These are phyloP conservation scores for Pteropus rufus DNA, from an alignment of 2,797 vertebrate species.

Conservation along the genomic window DNA sequence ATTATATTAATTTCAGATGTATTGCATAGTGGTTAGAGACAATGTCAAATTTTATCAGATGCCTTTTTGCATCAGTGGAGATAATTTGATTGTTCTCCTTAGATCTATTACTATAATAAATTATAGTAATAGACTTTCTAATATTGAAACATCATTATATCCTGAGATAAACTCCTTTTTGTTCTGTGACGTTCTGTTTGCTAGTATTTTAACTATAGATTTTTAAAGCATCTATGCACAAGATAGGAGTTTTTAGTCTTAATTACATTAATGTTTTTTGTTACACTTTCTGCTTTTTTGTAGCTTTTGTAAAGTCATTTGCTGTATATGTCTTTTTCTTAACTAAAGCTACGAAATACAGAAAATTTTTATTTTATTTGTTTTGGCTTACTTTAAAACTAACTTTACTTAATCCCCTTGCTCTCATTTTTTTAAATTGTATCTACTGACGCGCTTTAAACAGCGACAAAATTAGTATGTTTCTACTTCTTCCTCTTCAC, in stretches of 20 bases:
- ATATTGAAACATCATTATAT: not conserved
- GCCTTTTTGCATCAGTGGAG: not conserved
- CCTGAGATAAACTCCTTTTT: not conserved
- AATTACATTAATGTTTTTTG: slow-evolving; percentile 8
- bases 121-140: not conserved
- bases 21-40: no score
- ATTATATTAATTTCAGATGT: no score
- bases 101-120: not conserved
- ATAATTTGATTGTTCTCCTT: not conserved
- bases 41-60: not conserved
- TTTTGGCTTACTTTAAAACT: slow-evolving; percentile 8
- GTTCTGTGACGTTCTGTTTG: not conserved
- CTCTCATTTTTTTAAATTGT: not conserved
- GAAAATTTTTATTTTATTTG: not conserved
- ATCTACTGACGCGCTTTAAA: not conserved
- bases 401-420: not conserved
- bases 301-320: not conserved
- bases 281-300: not conserved
- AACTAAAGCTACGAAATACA: not conserved
- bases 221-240: not conserved
- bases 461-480: not conserved
- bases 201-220: slow-evolving; percentile 12
- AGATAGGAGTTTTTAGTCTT: not conserved
- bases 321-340: not conserved
- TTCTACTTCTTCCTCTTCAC: not conserved